These are phyloP conservation scores for Sipha flava DNA, from an alignment of 1,140 invertebrate species.

Conservation along the genomic window DNA sequence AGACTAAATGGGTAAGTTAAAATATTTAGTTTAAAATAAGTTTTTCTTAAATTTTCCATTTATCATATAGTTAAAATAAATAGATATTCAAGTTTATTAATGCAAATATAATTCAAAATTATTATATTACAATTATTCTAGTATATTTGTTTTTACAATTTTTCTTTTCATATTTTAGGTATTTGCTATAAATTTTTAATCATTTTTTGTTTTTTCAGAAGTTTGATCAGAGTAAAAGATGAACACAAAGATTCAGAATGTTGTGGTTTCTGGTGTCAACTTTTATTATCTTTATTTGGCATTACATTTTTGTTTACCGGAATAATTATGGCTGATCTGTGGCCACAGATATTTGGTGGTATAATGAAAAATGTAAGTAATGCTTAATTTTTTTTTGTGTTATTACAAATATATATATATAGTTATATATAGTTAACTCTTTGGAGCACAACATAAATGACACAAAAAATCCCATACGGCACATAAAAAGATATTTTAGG, in stretches of 20 bases:
- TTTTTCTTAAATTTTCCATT: too few relatives aligned
- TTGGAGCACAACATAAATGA: too few relatives aligned
- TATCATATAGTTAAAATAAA: too few relatives aligned
- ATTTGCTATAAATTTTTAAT: background rate
- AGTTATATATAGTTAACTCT: background rate
- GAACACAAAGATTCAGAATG: slow-evolving; percentile 19
- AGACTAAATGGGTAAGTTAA: too few relatives aligned
- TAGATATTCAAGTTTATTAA: background rate
- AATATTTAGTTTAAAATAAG: too few relatives aligned
- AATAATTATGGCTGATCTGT: slow-evolving; percentile 22
- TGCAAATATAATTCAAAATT: background rate
- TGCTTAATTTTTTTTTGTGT: background rate
- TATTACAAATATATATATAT: background rate
- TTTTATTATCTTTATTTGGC: background rate
- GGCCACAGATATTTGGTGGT: slow-evolving; percentile 20
- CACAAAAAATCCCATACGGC: too few relatives aligned
- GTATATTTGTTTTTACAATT: background rate
- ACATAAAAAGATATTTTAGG: too few relatives aligned
- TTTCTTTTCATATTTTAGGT: too few relatives aligned
- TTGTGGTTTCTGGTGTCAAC: background rate
- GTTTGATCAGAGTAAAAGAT: background rate
- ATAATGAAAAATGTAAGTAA: slow-evolving; percentile 17
- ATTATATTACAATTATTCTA: background rate
- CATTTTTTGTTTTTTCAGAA: background rate
- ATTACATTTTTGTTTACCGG: slow-evolving; percentile 9